Percentiles rank a stretch among this genome's conserved stretches.
These are phyloP conservation scores for Amblyraja radiata DNA, from an alignment of 2,797 vertebrate species.

Conservation along the genomic window DNA sequence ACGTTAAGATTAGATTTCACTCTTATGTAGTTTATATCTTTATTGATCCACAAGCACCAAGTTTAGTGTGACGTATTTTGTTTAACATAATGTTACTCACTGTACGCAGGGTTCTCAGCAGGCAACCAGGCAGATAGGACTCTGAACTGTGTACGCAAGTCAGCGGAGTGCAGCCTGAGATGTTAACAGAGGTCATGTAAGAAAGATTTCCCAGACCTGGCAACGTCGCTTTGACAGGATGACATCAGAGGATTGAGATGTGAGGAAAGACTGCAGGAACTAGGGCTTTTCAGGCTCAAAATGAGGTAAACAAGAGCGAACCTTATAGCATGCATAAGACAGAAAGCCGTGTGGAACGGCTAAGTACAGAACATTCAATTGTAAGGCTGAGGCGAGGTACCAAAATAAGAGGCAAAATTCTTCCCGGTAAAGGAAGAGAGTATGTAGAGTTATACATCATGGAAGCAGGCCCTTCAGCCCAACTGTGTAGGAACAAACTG, in stretches of 20 bases:
- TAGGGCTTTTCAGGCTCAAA: background rate
- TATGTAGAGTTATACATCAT: background rate
- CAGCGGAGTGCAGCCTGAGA: background rate
- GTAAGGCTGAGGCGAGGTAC: background rate
- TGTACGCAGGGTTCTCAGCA: background rate
- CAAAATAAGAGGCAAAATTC: background rate
- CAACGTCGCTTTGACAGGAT: background rate
- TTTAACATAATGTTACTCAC: background rate
- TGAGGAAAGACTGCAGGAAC: background rate
- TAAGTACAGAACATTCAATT: background rate
- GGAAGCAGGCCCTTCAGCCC: no score
- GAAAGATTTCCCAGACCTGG: background rate
- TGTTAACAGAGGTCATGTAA: background rate
- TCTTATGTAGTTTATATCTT: background rate
- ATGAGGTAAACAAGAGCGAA: background rate
- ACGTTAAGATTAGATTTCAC: slow-evolving; percentile 3
- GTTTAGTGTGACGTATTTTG: background rate
- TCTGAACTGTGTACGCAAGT: background rate
- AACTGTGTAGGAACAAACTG: no score
- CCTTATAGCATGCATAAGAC: background rate
- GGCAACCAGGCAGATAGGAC: background rate
- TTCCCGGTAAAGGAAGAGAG: background rate
- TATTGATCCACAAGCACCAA: background rate
- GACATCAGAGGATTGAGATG: background rate
- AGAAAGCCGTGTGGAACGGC: no score